Evolutionary conservation across 2,113 vertebrate species (phyloP), one percentile per base, ranked within the genome.

Genomic region (Alethe diademata): DNA sequence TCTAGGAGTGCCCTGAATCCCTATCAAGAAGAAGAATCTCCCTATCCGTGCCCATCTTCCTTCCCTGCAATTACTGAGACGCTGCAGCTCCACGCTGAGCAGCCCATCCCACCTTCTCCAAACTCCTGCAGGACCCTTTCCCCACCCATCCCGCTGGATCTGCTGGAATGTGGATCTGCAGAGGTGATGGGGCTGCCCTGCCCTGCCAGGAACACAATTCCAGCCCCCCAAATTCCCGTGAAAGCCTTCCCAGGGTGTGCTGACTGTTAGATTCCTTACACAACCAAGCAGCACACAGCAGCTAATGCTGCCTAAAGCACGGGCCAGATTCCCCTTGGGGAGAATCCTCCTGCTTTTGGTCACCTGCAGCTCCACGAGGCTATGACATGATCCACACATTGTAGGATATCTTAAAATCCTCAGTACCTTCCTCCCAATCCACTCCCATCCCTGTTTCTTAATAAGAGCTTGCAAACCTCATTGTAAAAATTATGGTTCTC

Each of bases 161-260:
- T 12, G 66, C 12, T 0, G 1, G 33, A 16, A 10, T 7, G 5
- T 0, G 13, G 36, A 4, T 9, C n/a, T 56, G 38, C 53, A 47
- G 66, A 36, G 36, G 17, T 5, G 54, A 54, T 2, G n/a, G 60
- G n/a, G 65, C 36, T 11, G 53, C 42, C 54, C 50, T 29, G 48
- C 48, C 51, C 51, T 29, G 65, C 43, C 60, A 42, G 73, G 47
- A 57, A 47, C 82, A 36, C 6, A 4, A 56, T 11, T 58, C 58
- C 57, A 94, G 62, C 42, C 71, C 61, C 61, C 86, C 60, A 40
- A 33, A 38, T 23, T 33, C 60, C 57, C 0, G 11, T 20, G 72
- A 25, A 62, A 81, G 47, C 79, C 65, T 31, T 35, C 71, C 25
- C 78, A 51, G n/a, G 48, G 33, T 2, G 4, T 47, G 70, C 42